A percentile compares a stretch with the other conserved stretches of the same genome.
phyloP scores from a whole-genome alignment of 1,140 invertebrate species.

The Drosophila leontia region DNA sequence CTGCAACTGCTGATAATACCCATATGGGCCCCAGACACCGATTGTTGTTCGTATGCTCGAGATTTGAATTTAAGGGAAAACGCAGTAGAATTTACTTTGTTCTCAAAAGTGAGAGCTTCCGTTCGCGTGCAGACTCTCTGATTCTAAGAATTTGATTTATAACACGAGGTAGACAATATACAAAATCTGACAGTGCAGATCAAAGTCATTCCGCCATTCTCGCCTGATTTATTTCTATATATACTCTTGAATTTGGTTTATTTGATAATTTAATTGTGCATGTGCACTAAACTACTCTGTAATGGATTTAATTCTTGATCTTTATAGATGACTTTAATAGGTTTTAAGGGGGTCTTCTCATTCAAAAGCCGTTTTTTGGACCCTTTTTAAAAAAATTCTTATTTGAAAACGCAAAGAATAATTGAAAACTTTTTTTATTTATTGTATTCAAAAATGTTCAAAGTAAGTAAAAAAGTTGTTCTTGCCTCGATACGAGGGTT shows the following conservation, averaged over 20 bases:
- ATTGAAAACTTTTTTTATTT: no score
- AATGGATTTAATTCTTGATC: neutral
- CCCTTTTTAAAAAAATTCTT: no score
- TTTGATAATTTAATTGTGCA: constrained; percentile 10
- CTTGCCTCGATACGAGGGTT: no score
- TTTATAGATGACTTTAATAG: neutral
- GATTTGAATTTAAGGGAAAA: constrained; percentile 11
- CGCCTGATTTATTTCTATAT: constrained; percentile 5
- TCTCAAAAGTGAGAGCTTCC: constrained; percentile 50
- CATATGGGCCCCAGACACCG: neutral
- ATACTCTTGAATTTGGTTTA: constrained; percentile 3
- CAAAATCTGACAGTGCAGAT: constrained; percentile 17
- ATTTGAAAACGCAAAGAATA: no score
- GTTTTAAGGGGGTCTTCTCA: no score
- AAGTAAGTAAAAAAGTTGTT: no score
- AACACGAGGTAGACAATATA: constrained; percentile 8
- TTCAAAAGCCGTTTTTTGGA: no score
- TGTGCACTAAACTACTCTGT: neutral
- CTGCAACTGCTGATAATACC: constrained; percentile 23
- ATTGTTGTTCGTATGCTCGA: constrained; percentile 15
- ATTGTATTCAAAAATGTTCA: no score
- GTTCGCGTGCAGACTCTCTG: constrained; percentile 49
- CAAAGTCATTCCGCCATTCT: constrained; percentile 34
- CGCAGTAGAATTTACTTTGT: constrained; percentile 41
- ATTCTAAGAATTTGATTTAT: constrained; percentile 39